phyloP scores from a whole-genome alignment of 2,888 invertebrate genomes.

The Athetis lepigone region DNA sequence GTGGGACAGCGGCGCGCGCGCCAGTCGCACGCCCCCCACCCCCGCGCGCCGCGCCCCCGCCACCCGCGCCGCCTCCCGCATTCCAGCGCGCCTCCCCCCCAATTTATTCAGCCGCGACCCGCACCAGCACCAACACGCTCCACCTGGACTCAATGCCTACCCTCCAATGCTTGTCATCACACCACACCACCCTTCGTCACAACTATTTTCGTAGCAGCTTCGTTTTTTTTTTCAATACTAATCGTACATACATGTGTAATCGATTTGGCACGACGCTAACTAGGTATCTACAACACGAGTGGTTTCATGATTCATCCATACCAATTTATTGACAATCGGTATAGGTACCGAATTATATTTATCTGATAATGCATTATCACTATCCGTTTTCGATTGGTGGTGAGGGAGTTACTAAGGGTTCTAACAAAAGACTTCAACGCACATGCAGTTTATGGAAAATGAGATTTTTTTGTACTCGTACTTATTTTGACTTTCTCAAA shows the following conservation, averaged over 20 bases:
- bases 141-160: constrained; percentile 42
- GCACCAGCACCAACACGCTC: constrained; percentile 30
- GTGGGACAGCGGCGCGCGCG: constrained; percentile 92
- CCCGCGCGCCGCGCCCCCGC: constrained; percentile 80
- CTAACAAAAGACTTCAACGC: constrained; percentile 77
- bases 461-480: background rate
- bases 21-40: constrained; percentile 88
- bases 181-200: constrained; percentile 1
- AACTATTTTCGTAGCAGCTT: constrained; percentile 1
- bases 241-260: constrained; percentile 46
- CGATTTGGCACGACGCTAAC: constrained; percentile 52
- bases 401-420: constrained; percentile 37
- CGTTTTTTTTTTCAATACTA: constrained; percentile 28
- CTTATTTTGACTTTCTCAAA: background rate
- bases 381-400: constrained; percentile 45
- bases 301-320: constrained; percentile 62
- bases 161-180: constrained; percentile 11
- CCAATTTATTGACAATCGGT: constrained; percentile 53
- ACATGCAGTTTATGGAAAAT: constrained; percentile 38
- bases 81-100: constrained; percentile 87
- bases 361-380: constrained; percentile 54
- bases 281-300: constrained; percentile 33
- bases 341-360: constrained; percentile 51
- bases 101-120: constrained; percentile 89
- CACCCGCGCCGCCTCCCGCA: constrained; percentile 84